Percentiles rank a stretch among this genome's conserved stretches.
Evolutionary conservation across 2,797 vertebrate species (phyloP).

Genomic region (Cottoperca gobio): DNA sequence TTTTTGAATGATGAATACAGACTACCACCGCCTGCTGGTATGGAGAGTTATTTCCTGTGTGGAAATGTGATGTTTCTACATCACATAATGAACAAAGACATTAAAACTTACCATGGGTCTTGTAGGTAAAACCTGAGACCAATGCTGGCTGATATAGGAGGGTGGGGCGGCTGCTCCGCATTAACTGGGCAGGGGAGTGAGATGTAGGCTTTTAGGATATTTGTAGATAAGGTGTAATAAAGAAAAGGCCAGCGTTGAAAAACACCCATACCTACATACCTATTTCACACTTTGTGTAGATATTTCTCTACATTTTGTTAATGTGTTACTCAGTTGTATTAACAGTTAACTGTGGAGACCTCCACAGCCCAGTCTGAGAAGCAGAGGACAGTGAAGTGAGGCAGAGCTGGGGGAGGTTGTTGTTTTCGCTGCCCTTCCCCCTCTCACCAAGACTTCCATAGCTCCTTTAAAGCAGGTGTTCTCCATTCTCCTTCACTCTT

Average conservation of each 20-base stretch:
- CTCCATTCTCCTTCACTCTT: slow-evolving; percentile 2
- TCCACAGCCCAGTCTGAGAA: slow-evolving; percentile 9
- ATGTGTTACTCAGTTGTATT: neutral
- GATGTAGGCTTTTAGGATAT: neutral
- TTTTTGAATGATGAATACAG: too few relatives aligned
- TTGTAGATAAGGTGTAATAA: neutral
- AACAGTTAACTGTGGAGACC: slow-evolving; percentile 2
- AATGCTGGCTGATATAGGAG: neutral
- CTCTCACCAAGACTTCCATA: slow-evolving; percentile 19
- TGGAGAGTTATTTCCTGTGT: too few relatives aligned
- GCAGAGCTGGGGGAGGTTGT: neutral
- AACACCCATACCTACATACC: neutral
- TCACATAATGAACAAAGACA: neutral
- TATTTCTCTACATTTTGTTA: neutral
- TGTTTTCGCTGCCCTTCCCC: slow-evolving; percentile 41
- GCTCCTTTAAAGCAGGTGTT: slow-evolving; percentile 42
- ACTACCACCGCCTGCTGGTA: too few relatives aligned
- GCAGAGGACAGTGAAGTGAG: slow-evolving; percentile 1
- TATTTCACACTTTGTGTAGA: neutral
- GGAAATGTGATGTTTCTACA: neutral
- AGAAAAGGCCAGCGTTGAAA: neutral
- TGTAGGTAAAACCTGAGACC: neutral
- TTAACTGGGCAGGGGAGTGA: too few relatives aligned
- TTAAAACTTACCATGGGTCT: too few relatives aligned
- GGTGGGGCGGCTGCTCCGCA: too few relatives aligned